Base-by-base conservation (phyloP, 2,113 vertebrate species). In the Phalacrocorax pelagicus region DNA sequence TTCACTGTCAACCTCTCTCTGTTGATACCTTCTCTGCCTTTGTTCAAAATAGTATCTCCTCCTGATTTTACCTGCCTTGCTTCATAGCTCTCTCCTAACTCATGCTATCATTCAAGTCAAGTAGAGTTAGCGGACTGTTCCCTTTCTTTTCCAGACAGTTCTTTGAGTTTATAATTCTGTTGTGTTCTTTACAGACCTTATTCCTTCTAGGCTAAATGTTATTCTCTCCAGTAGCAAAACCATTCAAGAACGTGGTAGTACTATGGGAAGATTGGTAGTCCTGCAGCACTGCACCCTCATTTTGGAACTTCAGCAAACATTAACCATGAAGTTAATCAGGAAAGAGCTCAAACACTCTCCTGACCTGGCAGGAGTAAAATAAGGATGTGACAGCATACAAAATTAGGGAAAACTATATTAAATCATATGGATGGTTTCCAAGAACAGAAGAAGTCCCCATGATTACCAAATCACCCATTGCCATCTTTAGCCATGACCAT, bases 1-100 rank as follows among this genome's bases (percentile, higher is more conserved):
- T 44, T 91, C 93, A 4, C 61, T 96, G 77, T 59, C 93, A 91
- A 81, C 55, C 42, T 87, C 77, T 89, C 69, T 8, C 38, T 40
- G 77, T 30, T 86, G 89, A 4, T 29, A 6, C 15, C 57, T 59
- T 42, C 89, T 59, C 73, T 91, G 65, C 78, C 65, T 94, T 71
- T 91, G 69, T 30, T 91, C 82, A 52, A 58, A 92, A 36, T 2
- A 55, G 19, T 12, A 4, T 32, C 52, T 81, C 59, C 71, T 91
- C 6, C 72, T 1, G 36, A 54, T 88, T 75, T 63, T 34, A 23
- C 80, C 91, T 77, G 36, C 54, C 58, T 72, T 61, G 66, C 66
- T 75, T 75, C 84, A 32, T 49, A 79, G 49, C 54, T 85, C 38
- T 67, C n/a, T 67, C 44, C 83, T 57, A 40, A 65, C 54, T 92